Conservation (phyloP, 2,113 vertebrate genomes). For the Sceloporus undulatus region DNA sequence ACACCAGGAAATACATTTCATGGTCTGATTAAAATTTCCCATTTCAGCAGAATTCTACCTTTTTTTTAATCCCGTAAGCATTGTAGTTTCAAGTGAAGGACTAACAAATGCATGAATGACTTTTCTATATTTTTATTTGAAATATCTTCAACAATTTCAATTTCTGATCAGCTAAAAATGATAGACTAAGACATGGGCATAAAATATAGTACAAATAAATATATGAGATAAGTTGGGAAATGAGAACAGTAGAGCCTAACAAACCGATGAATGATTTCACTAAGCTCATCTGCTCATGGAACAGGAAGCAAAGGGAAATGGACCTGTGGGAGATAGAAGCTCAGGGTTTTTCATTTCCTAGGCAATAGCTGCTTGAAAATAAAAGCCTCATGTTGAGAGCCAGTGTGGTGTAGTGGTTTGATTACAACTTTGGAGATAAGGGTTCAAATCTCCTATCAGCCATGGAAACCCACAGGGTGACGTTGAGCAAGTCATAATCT, state of each 20-base stretch:
- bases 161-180: conserved; percentile 20
- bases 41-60: background rate
- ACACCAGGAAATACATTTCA: background rate
- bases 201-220: background rate
- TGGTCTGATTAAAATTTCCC: conserved; percentile 14
- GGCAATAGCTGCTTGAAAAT: no score
- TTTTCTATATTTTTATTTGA: background rate
- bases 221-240: background rate
- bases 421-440: no score
- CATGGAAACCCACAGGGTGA: no score
- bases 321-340: no score
- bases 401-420: no score
- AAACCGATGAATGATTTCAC: background rate
- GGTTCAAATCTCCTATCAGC: no score
- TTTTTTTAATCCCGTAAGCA: background rate
- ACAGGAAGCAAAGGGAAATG: background rate
- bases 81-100: background rate
- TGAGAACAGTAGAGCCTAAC: background rate
- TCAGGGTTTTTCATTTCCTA: no score
- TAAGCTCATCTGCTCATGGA: background rate
- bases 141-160: background rate
- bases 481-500: no score
- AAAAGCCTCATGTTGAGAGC: no score
- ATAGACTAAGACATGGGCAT: background rate
- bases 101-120: background rate